Base-by-base conservation (phyloP, 2,888 invertebrate species). In the Pristionchus maxplancki region DNA sequence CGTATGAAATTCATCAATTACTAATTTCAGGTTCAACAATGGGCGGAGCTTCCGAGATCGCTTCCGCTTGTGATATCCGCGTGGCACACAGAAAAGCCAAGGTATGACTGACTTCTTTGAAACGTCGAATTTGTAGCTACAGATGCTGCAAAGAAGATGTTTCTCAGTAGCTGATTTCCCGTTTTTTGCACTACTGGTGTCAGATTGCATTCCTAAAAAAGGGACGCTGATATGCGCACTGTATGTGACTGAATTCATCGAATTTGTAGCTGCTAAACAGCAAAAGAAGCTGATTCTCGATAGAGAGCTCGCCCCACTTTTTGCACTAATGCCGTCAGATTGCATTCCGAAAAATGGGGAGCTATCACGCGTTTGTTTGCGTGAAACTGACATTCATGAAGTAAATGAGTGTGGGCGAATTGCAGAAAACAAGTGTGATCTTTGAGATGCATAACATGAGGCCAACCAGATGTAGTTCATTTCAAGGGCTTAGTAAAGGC, bases 31-130 rank as follows among this genome's bases (percentile, higher is more conserved):
- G 82, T 44, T 64, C 34, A 9, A 87, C 86, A 20, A 53, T 87
- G 48, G 86, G 88, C n/a, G 88, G 88, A 40, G 88, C 78, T 3
- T 50, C 78, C 4, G 88, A 88, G 17, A 34, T 88, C 9, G 88
- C 81, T 8, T 53, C 78, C 20, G 88, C 88, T 6, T 88, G 88
- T n/a, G 81, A 88, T n/a, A 50, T 88, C 11, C 78, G 88, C 11
- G 48, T 88, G 13, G 88, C 58, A 11, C 34, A 78, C 40, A 78
- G 24, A 58, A 58, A 88, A 50, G 53, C 78, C 5, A 88, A 78
- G 88, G 88, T 81, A 34, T 0, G 48, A 34, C 24, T 85, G 84
- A 50, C 82, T 28, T 58, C 58, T n/a, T 58, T n/a, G 17, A 64
- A 31, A 31, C 24, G 1, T 37, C 34, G 6, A 8, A 78, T 44